Evolutionary conservation across 2,113 vertebrate species (phyloP).

Genomic region (Puffinus mauretanicus): DNA sequence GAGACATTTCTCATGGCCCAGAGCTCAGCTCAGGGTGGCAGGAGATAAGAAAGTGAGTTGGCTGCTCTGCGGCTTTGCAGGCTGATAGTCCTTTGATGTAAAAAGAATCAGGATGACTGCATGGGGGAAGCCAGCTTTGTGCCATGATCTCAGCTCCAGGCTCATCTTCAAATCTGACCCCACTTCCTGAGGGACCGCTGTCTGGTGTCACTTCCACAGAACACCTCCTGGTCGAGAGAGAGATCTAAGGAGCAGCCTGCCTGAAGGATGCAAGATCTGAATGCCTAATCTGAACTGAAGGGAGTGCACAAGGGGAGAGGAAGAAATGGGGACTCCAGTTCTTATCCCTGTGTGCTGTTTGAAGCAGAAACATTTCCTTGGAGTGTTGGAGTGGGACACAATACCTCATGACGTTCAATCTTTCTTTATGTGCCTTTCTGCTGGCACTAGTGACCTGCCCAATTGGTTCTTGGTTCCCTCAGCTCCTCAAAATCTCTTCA

Average conservation of each 20-base stretch:
- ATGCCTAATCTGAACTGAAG: neutral
- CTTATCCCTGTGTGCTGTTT: neutral
- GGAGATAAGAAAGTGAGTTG: neutral
- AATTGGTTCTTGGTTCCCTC: neutral
- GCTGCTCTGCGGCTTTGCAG: neutral
- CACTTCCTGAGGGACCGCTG: rapidly evolving
- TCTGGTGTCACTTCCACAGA: neutral
- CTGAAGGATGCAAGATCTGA: neutral
- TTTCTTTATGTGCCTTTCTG: neutral
- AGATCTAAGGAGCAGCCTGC: neutral
- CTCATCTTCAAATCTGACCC: neutral
- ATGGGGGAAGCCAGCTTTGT: neutral
- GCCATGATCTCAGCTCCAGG: neutral
- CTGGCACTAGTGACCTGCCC: neutral
- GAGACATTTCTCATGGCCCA: neutral
- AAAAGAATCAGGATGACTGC: neutral
- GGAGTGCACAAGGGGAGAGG: neutral
- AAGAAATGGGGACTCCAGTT: neutral
- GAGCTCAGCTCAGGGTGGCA: neutral
- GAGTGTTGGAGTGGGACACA: neutral
- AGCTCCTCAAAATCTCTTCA: neutral
- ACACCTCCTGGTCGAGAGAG: neutral
- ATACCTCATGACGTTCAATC: neutral
- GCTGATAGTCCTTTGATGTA: neutral
- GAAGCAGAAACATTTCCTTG: neutral